Conservation (phyloP, 2,113 vertebrate species). For the Garra rufa region DNA sequence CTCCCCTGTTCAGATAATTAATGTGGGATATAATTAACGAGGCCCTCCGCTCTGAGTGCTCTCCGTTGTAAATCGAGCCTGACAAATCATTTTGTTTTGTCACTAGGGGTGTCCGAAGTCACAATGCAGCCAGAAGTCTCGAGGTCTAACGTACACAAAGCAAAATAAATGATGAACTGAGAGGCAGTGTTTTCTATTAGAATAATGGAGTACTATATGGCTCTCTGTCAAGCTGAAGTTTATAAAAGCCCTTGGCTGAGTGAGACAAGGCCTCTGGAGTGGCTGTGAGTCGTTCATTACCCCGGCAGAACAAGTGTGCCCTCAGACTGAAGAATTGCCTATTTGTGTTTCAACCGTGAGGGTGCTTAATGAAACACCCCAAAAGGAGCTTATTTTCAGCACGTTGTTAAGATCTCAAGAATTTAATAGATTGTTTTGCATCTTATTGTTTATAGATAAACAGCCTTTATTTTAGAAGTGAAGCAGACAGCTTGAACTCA, state of each 20-base stretch:
- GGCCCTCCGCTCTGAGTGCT: neutral
- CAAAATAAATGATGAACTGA: slow-evolving; percentile 67
- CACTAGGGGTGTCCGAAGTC: slow-evolving; percentile 62
- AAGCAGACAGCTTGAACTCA: neutral
- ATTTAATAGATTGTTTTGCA: neutral
- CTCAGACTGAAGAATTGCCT: slow-evolving; percentile 66
- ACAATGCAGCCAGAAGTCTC: slow-evolving; percentile 61
- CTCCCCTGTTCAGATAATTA: slow-evolving; percentile 23
- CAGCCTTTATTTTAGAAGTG: neutral
- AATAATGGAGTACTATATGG: slow-evolving; percentile 45
- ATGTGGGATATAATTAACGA: slow-evolving; percentile 41
- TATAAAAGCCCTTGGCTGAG: slow-evolving; percentile 52
- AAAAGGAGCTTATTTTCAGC: slow-evolving; percentile 14
- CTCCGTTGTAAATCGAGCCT: slow-evolving; percentile 27
- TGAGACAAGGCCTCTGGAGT: slow-evolving; percentile 52
- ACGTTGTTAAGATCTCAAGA: slow-evolving; percentile 1
- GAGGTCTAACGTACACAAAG: slow-evolving; percentile 59
- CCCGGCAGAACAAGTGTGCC: slow-evolving; percentile 57
- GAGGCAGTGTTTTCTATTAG: slow-evolving; percentile 60
- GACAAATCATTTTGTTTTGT: slow-evolving; percentile 54
- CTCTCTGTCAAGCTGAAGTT: slow-evolving; percentile 32
- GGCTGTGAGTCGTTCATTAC: slow-evolving; percentile 59
- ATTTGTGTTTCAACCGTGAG: slow-evolving; percentile 67
- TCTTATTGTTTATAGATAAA: neutral
- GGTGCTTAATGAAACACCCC: slow-evolving; percentile 69